Percentiles rank a stretch among this genome's conserved stretches.
These are phyloP conservation scores for Myocastor coypus DNA, from an alignment of 2,113 vertebrate species.

Conservation along the genomic window DNA sequence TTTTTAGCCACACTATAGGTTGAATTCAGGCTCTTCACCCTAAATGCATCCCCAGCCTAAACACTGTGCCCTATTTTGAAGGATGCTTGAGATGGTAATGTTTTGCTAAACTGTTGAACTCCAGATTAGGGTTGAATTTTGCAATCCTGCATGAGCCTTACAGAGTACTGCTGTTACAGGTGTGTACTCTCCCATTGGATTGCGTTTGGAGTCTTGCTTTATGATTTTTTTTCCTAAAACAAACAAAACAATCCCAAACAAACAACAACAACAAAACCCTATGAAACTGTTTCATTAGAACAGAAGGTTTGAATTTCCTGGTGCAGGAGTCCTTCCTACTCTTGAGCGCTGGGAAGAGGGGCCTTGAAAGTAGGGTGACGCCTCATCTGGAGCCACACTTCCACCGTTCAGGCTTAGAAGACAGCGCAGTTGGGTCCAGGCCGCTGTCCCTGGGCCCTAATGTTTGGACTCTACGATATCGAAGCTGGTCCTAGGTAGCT, in stretches of 20 bases:
- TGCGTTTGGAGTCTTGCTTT: not conserved
- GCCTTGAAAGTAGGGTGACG: too few relatives aligned
- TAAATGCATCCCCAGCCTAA: not conserved
- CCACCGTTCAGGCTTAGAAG: too few relatives aligned
- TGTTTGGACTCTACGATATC: not conserved
- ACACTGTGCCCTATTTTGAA: not conserved
- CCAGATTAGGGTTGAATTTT: not conserved
- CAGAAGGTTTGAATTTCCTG: not conserved
- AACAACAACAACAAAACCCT: too few relatives aligned
- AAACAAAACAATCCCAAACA: too few relatives aligned
- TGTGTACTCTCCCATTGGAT: not conserved
- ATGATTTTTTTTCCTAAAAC: not conserved
- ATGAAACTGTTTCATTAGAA: not conserved
- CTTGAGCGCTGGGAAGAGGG: not conserved
- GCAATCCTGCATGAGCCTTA: not conserved
- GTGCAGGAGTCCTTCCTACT: not conserved
- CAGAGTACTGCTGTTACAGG: not conserved
- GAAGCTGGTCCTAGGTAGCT: not conserved
- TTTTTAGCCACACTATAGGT: not conserved
- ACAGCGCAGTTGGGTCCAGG: not conserved
- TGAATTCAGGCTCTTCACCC: not conserved
- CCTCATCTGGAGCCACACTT: not conserved
- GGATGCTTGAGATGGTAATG: not conserved
- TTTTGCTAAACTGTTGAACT: not conserved
- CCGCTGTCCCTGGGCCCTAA: not conserved